Base-by-base conservation (phyloP, 2,113 vertebrate species). In the Syrrhaptes paradoxus region DNA sequence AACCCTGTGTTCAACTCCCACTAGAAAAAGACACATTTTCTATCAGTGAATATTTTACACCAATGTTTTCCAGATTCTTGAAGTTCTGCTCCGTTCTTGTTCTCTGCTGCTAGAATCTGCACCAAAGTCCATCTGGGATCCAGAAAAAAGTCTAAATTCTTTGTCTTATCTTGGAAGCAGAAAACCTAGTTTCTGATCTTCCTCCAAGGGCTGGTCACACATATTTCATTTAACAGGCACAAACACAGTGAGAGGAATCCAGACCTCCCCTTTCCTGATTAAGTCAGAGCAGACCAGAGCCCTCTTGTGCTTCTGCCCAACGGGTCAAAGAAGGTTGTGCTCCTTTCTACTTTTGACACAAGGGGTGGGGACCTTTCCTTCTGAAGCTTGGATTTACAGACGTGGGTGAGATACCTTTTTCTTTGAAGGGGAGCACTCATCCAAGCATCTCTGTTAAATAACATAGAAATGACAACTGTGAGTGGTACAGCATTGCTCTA, bases 1-100 rank as follows among this genome's bases (percentile, higher is more conserved):
- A 85, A 22, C 11, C 10, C 28, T 0, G 0, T 46, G 38, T 71
- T 67, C 6, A 15, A 7, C 7, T 81, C n/a, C 21, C 25, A 20
- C 31, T 51, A 45, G 48, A 67, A 81, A 25, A 19, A 59, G 9
- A 25, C 24, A 38, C 4, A 36, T 75, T 29, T 68, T 45, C 61
- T 34, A 5, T 24, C 43, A 46, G 20, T 26, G 24, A 32, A 10
- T 43, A 38, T 73, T 62, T 70, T 21, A 52, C 11, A 75, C 2
- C 34, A 79, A 1, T 17, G 5, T 63, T 66, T 85, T 71, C 20
- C 57, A 78, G 5, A 2, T 54, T 71, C 57, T 65, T 43, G n/a
- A 81, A 81, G 18, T 71, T 85, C 61, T 70, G 12, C n/a, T 74
- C 45, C 34, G 19, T 49, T 77, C 48, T 57, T 72, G 11, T 45